Percentiles rank a stretch among this genome's conserved stretches.
Conservation (phyloP, 2,888 invertebrate species). For the Callyntrura guangdongensis region DNA sequence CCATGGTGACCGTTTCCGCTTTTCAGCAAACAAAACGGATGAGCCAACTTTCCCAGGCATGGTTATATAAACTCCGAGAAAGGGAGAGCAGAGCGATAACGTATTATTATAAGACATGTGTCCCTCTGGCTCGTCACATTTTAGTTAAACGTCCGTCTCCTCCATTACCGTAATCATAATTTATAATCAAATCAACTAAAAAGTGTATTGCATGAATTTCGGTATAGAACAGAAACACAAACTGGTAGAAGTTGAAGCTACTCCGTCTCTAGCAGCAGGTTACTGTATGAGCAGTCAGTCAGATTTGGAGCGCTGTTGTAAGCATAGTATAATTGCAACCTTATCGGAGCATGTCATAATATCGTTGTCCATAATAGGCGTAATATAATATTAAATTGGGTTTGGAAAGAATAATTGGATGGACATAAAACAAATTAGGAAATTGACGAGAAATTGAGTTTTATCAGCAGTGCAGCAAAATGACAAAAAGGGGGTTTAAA, state of each 20-base stretch:
- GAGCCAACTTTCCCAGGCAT: conserved; percentile 52
- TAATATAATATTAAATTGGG: not conserved
- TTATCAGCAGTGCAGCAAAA: not conserved
- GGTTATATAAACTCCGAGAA: not conserved
- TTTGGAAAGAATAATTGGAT: no score
- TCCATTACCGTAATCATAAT: conserved; percentile 33
- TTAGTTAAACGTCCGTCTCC: conserved; percentile 13
- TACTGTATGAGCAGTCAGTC: no score
- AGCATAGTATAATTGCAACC: not conserved
- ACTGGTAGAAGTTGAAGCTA: no score
- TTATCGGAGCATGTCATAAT: conserved; percentile 18
- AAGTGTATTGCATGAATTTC: not conserved
- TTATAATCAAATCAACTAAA: no score
- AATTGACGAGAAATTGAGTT: no score
- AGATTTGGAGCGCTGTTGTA: not conserved
- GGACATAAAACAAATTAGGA: no score
- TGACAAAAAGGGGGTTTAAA: no score
- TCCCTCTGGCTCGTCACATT: conserved; percentile 41
- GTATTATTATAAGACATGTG: conserved; percentile 51
- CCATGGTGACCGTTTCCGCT: conserved; percentile 67
- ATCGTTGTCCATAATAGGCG: not conserved
- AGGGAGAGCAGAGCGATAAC: not conserved
- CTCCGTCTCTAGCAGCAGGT: not conserved
- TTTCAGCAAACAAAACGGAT: conserved; percentile 72
- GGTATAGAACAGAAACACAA: no score